Base-by-base conservation (phyloP, 2,113 vertebrate genomes). In the Corythaixoides concolor region DNA sequence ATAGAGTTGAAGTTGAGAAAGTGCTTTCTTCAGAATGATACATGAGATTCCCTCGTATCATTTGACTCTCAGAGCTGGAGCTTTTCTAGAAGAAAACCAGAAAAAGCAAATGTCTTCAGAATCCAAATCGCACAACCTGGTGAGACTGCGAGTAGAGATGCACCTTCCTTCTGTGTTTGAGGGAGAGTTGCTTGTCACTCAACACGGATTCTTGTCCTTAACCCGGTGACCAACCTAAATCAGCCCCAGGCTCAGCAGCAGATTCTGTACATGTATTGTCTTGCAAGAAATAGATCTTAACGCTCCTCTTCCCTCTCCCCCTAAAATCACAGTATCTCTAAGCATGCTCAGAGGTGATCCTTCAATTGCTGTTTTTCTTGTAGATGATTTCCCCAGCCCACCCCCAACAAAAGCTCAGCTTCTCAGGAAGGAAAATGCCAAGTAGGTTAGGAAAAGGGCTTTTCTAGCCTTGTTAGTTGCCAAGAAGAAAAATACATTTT, bases 401-500 rank as follows among this genome's bases (percentile, higher is more conserved):
- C 37, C 72, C 52, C 45, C 67, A 26, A 66, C 30, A 88, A 90
- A 94, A 76, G 17, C 75, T 76, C 66, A 24, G 55, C 45, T 95
- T 74, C 70, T 76, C 8, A 2, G 41, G 64, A 69, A 77, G 28
- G 75, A 90, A 94, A 96, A 95, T 74, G 67, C 74, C 91, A 83
- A 47, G 66, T 33, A 88, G 78, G 93, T 96, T 95, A 93, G 88
- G 78, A 93, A 94, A 96, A 82, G 74, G 63, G 88, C 75, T 94
- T 70, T 96, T 89, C 62, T 80, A 88, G 85, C 11, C 90, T 89
- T 96, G 82, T 90, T 94, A 96, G 95, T 97, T 96, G 93, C 85
- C 91, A 95, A 91, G 90, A 97, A 96, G 95, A 96, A 97, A 97
- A 96, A 96, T 95, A 95, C 75, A 93, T 96, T 96, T 97, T 95